Evolutionary conservation across 37 sponge, comb jelly and placozoan species (phyloP).

Genomic region (Aplysina aerophoba): DNA sequence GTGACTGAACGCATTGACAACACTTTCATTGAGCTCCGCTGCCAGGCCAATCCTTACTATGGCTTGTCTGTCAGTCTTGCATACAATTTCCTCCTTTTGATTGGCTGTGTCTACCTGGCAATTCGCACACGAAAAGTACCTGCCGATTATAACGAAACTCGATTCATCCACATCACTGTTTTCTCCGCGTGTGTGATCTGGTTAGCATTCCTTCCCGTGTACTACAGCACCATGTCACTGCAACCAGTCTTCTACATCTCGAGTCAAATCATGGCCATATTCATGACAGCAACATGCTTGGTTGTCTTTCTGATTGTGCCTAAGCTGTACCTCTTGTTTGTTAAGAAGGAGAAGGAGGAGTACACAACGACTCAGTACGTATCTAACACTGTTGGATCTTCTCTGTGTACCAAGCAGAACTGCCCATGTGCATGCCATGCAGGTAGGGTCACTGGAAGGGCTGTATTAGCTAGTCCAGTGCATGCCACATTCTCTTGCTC

Average conservation of each 20-base stretch:
- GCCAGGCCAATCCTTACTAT: neutral
- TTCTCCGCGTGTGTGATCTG: constrained; percentile 19
- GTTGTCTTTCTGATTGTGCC: neutral
- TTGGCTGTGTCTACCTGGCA: neutral
- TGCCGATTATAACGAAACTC: constrained; percentile 35
- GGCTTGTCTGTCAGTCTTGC: neutral
- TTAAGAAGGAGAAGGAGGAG: neutral
- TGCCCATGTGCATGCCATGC: no score
- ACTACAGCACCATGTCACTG: neutral
- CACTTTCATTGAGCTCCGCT: neutral
- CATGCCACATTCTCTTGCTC: no score
- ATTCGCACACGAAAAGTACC: constrained; percentile 34
- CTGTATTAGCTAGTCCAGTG: no score
- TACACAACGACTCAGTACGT: no score
- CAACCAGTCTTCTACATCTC: neutral
- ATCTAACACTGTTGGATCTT: no score
- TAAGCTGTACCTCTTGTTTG: neutral
- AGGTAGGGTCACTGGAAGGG: no score
- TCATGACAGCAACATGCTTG: neutral
- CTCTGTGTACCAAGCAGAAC: no score
- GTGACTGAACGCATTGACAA: neutral
- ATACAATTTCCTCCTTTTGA: neutral
- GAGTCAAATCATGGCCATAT: neutral
- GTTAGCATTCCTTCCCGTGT: constrained; percentile 38
- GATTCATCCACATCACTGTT: constrained; percentile 39